These are phyloP conservation scores for Bombus ignitus DNA, from an alignment of 1,140 invertebrate genomes.

Conservation along the genomic window DNA sequence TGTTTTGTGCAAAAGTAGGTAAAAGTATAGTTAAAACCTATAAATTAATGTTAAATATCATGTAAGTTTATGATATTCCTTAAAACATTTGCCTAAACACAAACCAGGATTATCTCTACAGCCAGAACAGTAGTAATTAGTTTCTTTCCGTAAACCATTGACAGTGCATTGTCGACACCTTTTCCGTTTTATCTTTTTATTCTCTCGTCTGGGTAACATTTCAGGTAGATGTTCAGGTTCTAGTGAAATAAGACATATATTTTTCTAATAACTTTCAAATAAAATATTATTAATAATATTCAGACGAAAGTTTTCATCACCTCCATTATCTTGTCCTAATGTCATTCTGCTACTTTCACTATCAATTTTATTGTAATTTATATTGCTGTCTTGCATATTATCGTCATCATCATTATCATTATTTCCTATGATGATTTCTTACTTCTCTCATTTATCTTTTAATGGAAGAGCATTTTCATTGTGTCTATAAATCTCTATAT, in stretches of 20 bases:
- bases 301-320: constrained; percentile 15
- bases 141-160: constrained; percentile 1
- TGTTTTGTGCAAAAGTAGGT: background rate
- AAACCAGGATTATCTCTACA: constrained; percentile 35
- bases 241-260: background rate
- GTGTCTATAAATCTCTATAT: background rate
- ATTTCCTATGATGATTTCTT: background rate
- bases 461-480: background rate
- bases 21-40: background rate
- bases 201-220: constrained; percentile 23
- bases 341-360: background rate
- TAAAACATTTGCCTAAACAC: constrained; percentile 36
- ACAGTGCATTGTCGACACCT: constrained; percentile 18
- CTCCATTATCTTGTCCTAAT: background rate
- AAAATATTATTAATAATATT: constrained; percentile 6
- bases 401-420: background rate
- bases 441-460: background rate
- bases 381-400: background rate
- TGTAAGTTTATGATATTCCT: constrained; percentile 9
- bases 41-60: background rate
- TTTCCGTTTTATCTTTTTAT: constrained; percentile 25
- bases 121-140: constrained; percentile 32
- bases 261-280: background rate
- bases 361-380: background rate
- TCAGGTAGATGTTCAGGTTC: constrained; percentile 9